Evolutionary conservation across 2,888 invertebrate genomes (phyloP), one percentile per base, ranked within the genome.

Genomic region (Ceraclea dissimilis): DNA sequence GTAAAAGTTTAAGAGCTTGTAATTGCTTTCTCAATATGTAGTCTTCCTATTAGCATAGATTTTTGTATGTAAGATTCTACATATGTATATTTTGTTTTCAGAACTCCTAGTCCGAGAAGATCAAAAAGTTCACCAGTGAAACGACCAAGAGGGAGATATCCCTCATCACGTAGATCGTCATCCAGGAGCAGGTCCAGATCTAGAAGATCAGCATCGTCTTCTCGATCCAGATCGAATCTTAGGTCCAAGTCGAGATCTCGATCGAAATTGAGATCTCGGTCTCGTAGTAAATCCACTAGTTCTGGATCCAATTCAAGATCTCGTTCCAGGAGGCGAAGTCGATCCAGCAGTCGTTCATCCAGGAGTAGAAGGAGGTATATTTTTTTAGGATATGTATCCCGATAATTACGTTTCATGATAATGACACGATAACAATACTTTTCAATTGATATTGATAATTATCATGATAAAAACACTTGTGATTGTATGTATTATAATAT

Each of bases 241-340:
- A 49, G 49, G 46, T 57, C 58, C 20, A 54, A 31, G 26, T 52
- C 52, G 20, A 47, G 58, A 50, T 68, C 65, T 10, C 62, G 62
- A 13, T 68, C 63, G 8, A 63, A 67, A 56, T 71, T 72, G 5
- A 64, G 65, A 48, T 69, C 69, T 0, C 63, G 65, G 13, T 66
- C 67, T 22, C 62, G 69, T 47, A 69, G 68, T 60, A 64, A 26
- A 11, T 60, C 60, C 11, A 50, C 58, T 52, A 52, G 58, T 51
- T 68, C 65, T 8, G 62, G 62, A n/a, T 68, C 63, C 6, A 63
- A 67, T 55, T 71, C 73, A 6, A 64, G 65, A 48, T 69, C 69
- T 0, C 63, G 52, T 43, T 61, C 60, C 65, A 68, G 70, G 58
- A 43, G 52, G 44, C 39, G 44, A 17, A 52, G 39, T 43, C 34